phyloP scores from a whole-genome alignment of 2,113 vertebrate species.

The Syngnathoides biaculeatus region DNA sequence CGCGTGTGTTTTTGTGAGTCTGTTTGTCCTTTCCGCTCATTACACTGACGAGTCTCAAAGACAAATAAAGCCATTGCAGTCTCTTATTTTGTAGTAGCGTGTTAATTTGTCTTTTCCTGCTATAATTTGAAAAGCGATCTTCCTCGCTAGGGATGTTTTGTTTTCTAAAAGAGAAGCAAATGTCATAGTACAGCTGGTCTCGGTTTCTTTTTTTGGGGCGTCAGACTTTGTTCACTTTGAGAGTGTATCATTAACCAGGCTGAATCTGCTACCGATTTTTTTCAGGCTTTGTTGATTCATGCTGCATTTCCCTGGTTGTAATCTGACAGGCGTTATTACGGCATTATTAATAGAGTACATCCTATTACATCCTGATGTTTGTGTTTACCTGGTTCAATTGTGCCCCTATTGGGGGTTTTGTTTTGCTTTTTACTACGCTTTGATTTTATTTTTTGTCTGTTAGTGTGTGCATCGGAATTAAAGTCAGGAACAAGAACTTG shows the following conservation, averaged over 20 bases:
- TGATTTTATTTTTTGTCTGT: background rate
- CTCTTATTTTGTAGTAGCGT: constrained; percentile 27
- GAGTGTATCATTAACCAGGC: constrained; percentile 69
- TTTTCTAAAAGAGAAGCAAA: constrained; percentile 70
- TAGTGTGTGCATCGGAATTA: background rate
- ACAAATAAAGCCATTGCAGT: constrained; percentile 52
- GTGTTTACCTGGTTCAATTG: background rate
- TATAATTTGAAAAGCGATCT: constrained; percentile 59
- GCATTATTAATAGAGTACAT: too few relatives aligned
- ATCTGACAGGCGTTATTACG: too few relatives aligned
- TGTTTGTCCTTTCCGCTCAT: constrained; percentile 36
- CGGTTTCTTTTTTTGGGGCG: constrained; percentile 1
- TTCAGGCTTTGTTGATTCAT: background rate
- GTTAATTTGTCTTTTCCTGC: constrained; percentile 28
- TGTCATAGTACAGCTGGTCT: constrained; percentile 45
- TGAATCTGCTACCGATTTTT: background rate
- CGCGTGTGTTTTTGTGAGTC: background rate
- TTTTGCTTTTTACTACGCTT: background rate
- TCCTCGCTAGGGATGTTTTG: constrained; percentile 62
- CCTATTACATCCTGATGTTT: background rate
- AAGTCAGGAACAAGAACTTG: too few relatives aligned
- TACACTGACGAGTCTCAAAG: constrained; percentile 58
- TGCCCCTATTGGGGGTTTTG: background rate
- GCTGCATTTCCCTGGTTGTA: too few relatives aligned
- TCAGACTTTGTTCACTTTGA: constrained; percentile 67